Percentiles rank a stretch among this genome's conserved stretches.
These are phyloP conservation scores for Temnothorax longispinosus DNA, from an alignment of 1,140 invertebrate species.

Conservation along the genomic window DNA sequence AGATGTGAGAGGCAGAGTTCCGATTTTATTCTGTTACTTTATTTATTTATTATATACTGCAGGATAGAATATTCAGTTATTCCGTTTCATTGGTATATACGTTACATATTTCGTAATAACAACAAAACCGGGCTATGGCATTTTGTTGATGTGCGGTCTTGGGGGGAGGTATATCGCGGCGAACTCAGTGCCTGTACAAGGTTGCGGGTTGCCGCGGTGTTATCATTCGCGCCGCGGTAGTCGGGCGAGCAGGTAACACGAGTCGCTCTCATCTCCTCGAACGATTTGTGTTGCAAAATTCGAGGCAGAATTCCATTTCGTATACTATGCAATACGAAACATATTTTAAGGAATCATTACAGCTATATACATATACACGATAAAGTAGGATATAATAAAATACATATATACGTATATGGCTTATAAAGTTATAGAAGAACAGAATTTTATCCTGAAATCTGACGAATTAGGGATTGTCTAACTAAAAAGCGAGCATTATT, in stretches of 20 bases:
- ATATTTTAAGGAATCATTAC: background rate
- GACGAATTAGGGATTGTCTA: background rate
- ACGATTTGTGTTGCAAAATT: background rate
- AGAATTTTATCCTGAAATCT: background rate
- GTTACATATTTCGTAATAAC: slow-evolving; percentile 1
- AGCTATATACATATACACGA: background rate
- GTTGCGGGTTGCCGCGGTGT: background rate
- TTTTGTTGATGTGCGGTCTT: background rate
- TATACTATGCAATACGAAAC: background rate
- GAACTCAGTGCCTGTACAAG: background rate
- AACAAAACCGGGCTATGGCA: background rate
- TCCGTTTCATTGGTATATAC: background rate
- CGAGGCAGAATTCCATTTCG: background rate
- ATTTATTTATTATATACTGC: background rate
- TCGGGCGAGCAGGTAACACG: background rate
- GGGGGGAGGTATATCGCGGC: background rate
- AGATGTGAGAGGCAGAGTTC: background rate
- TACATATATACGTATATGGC: background rate
- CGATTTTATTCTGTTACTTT: background rate
- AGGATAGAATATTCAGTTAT: background rate
- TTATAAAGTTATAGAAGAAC: background rate
- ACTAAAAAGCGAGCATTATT: too few relatives aligned
- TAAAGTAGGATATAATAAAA: background rate
- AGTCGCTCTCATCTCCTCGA: background rate
- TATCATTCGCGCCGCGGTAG: background rate